Evolutionary conservation across 92 coral and sea anemone genomes (phyloP), one percentile per base, ranked within the genome.

Genomic region (Zoanthus sociatus): DNA sequence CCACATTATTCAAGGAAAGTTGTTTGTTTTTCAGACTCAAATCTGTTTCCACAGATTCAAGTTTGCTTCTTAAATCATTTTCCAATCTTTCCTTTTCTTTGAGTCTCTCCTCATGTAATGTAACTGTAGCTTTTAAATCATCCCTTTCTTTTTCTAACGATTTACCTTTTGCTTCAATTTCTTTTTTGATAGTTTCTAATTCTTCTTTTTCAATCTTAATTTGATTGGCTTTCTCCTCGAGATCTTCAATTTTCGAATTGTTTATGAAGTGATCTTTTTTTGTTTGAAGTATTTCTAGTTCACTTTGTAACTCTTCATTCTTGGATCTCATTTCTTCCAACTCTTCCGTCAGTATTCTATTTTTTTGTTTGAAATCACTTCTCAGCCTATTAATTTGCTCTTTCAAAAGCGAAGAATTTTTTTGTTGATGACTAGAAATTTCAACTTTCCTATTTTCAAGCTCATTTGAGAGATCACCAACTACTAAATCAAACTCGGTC

Each of bases 401-500:
- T 69, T 83, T 87, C 58, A 93, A 51, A 10, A 74, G 91, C 17
- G 86, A 86, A 78, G 89, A 89, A 18, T 88, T 66, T 60, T 70
- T 88, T 42, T 79, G 75, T 72, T 88, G 79, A 16, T 83, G 87
- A 61, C 63, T 45, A 44, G 77, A 64, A 30, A 44, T 92, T 76
- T 77, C 81, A 33, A 86, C 78, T 84, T 89, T 92, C 0, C 84
- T 84, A 17, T 74, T 91, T 70, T 95, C 94, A n/a, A 97, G 88
- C 58, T 95, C 96, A 31, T 89, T 91, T 18, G 84, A 86, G 73
- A 96, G 90, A 76, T 95, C 99, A 14, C 87, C 79, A 20, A 94
- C 93, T 50, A 97, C 96, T 51, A 97, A 61, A 84, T 97, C 99
- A 78, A 88, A 92, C 77, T 97, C 99, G 15, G 95, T 93, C 78